Percentiles rank a stretch among this genome's conserved stretches.
These are phyloP conservation scores for Idaea aversata DNA, from an alignment of 2,888 invertebrate species.

Conservation along the genomic window DNA sequence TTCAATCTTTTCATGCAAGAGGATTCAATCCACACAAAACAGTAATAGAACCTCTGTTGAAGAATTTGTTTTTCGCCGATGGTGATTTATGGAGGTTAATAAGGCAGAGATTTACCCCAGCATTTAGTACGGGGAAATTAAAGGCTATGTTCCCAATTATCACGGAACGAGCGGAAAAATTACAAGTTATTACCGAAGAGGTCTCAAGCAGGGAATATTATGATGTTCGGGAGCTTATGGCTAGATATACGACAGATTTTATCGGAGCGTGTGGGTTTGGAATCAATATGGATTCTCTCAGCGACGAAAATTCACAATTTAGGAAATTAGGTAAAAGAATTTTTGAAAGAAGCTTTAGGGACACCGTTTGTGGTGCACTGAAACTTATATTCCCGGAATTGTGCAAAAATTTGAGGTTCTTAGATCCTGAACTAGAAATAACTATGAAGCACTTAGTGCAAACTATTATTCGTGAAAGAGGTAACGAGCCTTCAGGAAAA, in stretches of 20 bases:
- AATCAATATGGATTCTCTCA: slow-evolving; percentile 60
- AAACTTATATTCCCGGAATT: slow-evolving; percentile 62
- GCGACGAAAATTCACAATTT: slow-evolving; percentile 62
- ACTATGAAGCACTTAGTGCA: slow-evolving; percentile 52
- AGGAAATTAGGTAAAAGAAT: slow-evolving; percentile 62
- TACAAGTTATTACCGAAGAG: slow-evolving; percentile 55
- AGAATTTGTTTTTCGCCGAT: slow-evolving; percentile 66
- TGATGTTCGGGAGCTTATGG: slow-evolving; percentile 67
- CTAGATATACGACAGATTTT: slow-evolving; percentile 68
- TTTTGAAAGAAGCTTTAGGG: slow-evolving; percentile 53
- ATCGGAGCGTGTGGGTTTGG: slow-evolving; percentile 71
- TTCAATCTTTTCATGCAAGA: slow-evolving; percentile 57
- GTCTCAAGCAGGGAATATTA: slow-evolving; percentile 48
- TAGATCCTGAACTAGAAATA: slow-evolving; percentile 52
- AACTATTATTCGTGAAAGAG: slow-evolving; percentile 52
- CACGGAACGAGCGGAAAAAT: slow-evolving; percentile 58
- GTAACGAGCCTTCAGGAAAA: slow-evolving; percentile 57
- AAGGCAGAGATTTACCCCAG: slow-evolving; percentile 63
- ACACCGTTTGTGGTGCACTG: slow-evolving; percentile 45
- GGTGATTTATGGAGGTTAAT: slow-evolving; percentile 67
- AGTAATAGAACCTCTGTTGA: slow-evolving; percentile 59
- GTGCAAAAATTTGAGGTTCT: slow-evolving; percentile 52
- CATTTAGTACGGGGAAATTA: slow-evolving; percentile 65
- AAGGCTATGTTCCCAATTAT: slow-evolving; percentile 71
- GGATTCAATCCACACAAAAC: slow-evolving; percentile 57